Percentiles rank a stretch among this genome's conserved stretches.
Evolutionary conservation across 2,888 invertebrate genomes (phyloP).

Genomic region (Epinotia brunnichana): DNA sequence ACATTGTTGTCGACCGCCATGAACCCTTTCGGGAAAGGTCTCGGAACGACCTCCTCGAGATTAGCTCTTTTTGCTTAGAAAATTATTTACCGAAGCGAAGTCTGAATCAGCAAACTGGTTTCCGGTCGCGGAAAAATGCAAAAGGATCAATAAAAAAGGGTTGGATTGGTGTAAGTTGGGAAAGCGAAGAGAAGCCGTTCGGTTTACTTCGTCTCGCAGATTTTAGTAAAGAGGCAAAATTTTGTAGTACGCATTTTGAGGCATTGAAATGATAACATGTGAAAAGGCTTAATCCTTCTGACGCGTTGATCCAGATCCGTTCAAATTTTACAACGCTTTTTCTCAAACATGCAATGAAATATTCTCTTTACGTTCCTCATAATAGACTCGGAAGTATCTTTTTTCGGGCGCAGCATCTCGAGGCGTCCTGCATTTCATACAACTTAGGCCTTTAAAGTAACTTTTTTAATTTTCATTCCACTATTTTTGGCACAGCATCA

Average conservation of each 20-base stretch:
- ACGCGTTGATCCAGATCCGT: too few relatives aligned
- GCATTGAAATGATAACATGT: too few relatives aligned
- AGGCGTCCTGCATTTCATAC: too few relatives aligned
- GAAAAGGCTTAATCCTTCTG: too few relatives aligned
- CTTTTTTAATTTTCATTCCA: too few relatives aligned
- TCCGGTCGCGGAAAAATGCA: conserved; percentile 41
- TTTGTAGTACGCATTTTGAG: neutral
- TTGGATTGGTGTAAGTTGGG: conserved; percentile 11
- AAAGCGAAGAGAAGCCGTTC: conserved; percentile 2
- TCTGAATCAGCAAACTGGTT: conserved; percentile 41
- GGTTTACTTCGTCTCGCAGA: conserved; percentile 10
- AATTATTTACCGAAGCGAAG: conserved; percentile 52
- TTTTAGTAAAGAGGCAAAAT: neutral
- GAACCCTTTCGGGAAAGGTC: conserved; percentile 35
- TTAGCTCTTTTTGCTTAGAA: conserved; percentile 51
- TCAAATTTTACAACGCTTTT: too few relatives aligned
- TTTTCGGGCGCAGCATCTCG: too few relatives aligned
- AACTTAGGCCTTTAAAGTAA: too few relatives aligned
- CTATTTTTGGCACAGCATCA: too few relatives aligned
- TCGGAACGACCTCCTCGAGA: conserved; percentile 42
- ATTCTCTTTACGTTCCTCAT: too few relatives aligned
- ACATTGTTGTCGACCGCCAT: conserved; percentile 28
- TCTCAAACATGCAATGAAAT: too few relatives aligned
- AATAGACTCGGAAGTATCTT: too few relatives aligned
- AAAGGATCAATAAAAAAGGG: conserved; percentile 45